Evolutionary conservation across 2,113 vertebrate species (phyloP), one percentile per base, ranked within the genome.

Genomic region (Salvelinus namaycush): DNA sequence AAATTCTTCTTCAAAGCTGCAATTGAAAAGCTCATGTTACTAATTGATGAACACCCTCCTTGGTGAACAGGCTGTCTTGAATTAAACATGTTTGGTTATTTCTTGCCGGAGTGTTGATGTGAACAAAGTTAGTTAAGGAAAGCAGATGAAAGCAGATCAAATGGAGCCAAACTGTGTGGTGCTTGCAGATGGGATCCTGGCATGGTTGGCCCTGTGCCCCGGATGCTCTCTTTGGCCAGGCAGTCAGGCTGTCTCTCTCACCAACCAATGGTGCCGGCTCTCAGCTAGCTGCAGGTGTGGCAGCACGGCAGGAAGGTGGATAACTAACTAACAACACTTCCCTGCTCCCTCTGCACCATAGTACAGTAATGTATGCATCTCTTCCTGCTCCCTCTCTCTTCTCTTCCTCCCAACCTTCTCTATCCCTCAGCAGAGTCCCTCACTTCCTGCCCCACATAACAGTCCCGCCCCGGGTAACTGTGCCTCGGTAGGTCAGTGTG

Each of bases 21-120:
- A 91, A 87, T 93, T 90, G 88, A 87, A 87, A 83, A 81, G 79
- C 89, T 86, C 84, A 83, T 86, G 86, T 89, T 85, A 87, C 87
- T 91, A 92, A 93, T 88, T 91, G 87, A 92, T 91, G 83, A 87
- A 86, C 79, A 76, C 72, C 70, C 70, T 86, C 77, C 75, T 80
- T 62, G 16, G 77, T 34, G 65, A 88, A 87, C 77, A 81, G 81
- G 29, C 62, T 57, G 78, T 60, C 66, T 79, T 91, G 83, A 88
- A 91, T 89, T 81, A 86, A 90, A 88, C 83, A 85, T 88, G 74
- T 70, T 72, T 78, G 76, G 78, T 81, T 84, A 51, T 73, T 86
- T 78, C 84, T 74, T 66, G 71, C 83, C 44, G 5, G 29, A 80
- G 65, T 20, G 24, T 14, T 64, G 72, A 73, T 71, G 72, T 80